Percentiles rank a stretch among this genome's conserved stretches.
Evolutionary conservation across 2,888 invertebrate species (phyloP).

Genomic region (Cryptus viduatorius): DNA sequence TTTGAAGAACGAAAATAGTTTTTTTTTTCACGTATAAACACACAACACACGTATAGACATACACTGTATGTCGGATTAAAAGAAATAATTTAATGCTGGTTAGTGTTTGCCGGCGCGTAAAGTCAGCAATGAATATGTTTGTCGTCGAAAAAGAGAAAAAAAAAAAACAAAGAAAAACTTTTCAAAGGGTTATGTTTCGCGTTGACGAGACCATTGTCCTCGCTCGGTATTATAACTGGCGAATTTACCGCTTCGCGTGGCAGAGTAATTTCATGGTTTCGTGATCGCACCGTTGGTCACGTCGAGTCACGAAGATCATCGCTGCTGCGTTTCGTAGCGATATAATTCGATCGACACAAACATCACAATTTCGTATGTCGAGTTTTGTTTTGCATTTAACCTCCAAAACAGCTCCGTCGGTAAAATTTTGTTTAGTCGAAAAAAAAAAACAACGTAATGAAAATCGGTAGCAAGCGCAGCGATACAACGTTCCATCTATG

Average conservation of each 20-base stretch:
- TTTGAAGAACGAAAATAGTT: neutral
- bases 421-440: neutral
- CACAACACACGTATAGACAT: neutral
- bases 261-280: constrained; percentile 64
- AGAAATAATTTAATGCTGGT: neutral
- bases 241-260: constrained; percentile 65
- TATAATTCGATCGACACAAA: constrained; percentile 8
- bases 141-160: neutral
- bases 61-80: neutral
- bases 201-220: constrained; percentile 35
- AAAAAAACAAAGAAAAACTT: neutral
- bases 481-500: neutral
- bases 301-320: constrained; percentile 45
- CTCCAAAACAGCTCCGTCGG: neutral
- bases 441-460: neutral
- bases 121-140: neutral
- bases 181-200: neutral
- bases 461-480: neutral
- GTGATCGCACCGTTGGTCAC: constrained; percentile 37
- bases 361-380: constrained; percentile 7
- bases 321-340: constrained; percentile 18
- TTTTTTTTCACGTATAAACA: neutral
- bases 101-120: neutral
- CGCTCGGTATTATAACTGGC: constrained; percentile 51
- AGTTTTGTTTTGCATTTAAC: neutral